phyloP scores from a whole-genome alignment of 2,797 vertebrate genomes.

The Phrynocephalus forsythii region DNA sequence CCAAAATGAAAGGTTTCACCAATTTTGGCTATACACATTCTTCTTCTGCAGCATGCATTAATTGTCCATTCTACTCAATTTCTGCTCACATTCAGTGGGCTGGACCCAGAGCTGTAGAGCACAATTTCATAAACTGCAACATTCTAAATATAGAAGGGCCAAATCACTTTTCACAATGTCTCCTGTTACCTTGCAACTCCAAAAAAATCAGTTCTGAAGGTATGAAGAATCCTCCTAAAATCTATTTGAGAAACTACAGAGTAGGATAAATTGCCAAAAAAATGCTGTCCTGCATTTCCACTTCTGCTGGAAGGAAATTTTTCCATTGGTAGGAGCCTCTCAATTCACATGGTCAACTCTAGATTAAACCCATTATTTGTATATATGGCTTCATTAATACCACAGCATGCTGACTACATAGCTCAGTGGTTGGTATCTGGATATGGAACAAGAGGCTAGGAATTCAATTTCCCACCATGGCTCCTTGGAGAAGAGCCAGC shows the following conservation, averaged over 20 bases:
- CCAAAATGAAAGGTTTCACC: background rate
- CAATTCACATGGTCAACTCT: background rate
- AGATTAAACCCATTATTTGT: background rate
- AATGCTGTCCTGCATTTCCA: background rate
- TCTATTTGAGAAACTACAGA: background rate
- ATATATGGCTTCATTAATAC: background rate
- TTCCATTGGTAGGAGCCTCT: background rate
- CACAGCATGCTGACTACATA: no score
- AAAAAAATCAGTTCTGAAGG: background rate
- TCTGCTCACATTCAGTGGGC: background rate
- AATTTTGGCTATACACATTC: background rate
- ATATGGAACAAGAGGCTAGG: no score
- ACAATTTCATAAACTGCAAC: background rate
- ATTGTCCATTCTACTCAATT: background rate
- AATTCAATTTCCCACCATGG: no score
- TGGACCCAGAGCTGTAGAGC: background rate
- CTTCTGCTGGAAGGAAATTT: background rate
- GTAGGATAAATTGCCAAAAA: background rate
- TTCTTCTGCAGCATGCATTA: background rate
- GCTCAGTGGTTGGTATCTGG: background rate
- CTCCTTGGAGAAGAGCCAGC: no score
- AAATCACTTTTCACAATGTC: background rate
- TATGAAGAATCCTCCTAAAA: background rate
- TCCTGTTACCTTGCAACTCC: background rate
- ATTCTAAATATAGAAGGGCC: background rate